Percentiles rank a stretch among this genome's conserved stretches.
Conservation (phyloP, 1,140 invertebrate species). For the Trinorchestia longiramus region DNA sequence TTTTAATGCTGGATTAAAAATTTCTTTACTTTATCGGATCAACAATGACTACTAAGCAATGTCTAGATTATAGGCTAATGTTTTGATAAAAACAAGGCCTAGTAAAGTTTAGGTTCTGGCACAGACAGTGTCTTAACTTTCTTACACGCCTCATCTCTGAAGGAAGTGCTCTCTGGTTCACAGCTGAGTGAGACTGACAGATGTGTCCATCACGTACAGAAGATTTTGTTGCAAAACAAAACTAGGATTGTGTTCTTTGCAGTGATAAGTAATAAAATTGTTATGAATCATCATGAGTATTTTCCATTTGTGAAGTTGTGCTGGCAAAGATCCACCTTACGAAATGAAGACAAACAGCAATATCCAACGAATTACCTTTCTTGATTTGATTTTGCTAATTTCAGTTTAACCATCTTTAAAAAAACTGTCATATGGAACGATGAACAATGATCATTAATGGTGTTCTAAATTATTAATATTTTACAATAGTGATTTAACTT, state of each 20-base stretch:
- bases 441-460: no score
- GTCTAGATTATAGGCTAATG: not conserved
- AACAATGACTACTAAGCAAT: not conserved
- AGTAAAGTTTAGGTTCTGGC: not conserved
- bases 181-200: not conserved
- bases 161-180: not conserved
- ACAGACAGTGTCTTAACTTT: not conserved
- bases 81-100: not conserved
- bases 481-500: no score
- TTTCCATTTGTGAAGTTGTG: no score
- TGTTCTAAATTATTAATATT: no score
- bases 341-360: no score
- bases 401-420: no score
- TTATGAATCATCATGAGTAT: not conserved
- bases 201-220: not conserved
- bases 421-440: no score
- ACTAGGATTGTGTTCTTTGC: not conserved
- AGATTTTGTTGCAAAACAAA: not conserved
- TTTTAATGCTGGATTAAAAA: not conserved
- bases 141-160: not conserved
- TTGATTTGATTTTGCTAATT: no score
- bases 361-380: no score
- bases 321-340: no score
- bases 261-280: not conserved
- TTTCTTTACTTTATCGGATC: not conserved